Base-by-base conservation (phyloP, 2,888 invertebrate genomes). In the Bimastos eiseni region DNA sequence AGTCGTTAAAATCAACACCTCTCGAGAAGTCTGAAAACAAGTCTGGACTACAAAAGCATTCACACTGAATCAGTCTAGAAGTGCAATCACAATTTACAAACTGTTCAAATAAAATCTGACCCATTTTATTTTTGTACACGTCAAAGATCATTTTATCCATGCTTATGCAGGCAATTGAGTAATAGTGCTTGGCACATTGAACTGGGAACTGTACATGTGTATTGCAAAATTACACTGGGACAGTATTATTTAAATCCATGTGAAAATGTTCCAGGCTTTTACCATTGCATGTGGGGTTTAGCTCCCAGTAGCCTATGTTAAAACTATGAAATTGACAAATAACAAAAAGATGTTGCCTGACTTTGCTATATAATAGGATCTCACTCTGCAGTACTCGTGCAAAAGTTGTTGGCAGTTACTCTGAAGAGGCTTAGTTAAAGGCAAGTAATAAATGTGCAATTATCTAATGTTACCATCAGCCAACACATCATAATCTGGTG, bases 41-140 rank as follows among this genome's bases (percentile, higher is more conserved):
- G n/a, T 70, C 70, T 70, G 70, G 70, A 70, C n/a, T 70, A 70
- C 70, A 70, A 70, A 30, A 70, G 70, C 70, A 70, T 70, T 70
- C 70, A 70, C 70, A 70, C 4, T 70, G n/a, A 70, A 70, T 70
- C 70, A 70, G 70, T 70, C 70, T 70, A 70, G 70, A 70, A 70
- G 70, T 70, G 70, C 70, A 70, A 70, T 30, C 30, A 70, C 70
- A 70, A 70, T 70, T 70, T 70, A 70, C 70, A 70, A 70, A 70
- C 70, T 70, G 70, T 70, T n/a, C 30, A 70, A 49, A 49, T 49
- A 49, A 70, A 70, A 55, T 30, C 70, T 70, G 1, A 49, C 49
- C 49, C 21, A 49, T 24, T 41, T 13, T 49, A n/a, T 8, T 70
- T 70, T 70, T 70, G 70, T 70, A 70, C 70, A 70, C 70, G 30